A percentile compares a stretch with the other conserved stretches of the same genome.
Evolutionary conservation across 2,888 invertebrate genomes (phyloP).

Genomic region (Ditylenchus weischeri): DNA sequence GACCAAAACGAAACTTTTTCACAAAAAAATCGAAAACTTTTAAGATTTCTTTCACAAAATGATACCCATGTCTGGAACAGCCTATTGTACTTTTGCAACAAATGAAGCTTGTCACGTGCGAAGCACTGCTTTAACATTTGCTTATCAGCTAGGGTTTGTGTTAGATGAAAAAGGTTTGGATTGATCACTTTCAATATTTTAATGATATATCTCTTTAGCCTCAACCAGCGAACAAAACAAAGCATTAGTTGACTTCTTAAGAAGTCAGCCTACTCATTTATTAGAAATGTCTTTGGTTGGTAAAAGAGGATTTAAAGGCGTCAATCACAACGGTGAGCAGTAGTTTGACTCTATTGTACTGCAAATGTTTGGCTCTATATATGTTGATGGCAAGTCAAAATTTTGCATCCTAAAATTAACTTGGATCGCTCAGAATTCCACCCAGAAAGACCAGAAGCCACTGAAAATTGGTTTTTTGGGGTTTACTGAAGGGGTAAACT

Average conservation of each 20-base stretch:
- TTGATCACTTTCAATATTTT: neutral
- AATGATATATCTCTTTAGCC: slow-evolving; percentile 12
- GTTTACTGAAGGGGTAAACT: too few species aligned
- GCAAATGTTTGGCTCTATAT: too few species aligned
- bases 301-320: slow-evolving; percentile 10
- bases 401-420: too few species aligned
- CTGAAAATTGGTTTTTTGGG: too few species aligned
- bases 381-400: too few species aligned
- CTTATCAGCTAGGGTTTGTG: slow-evolving; percentile 25
- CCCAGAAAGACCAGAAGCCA: too few species aligned
- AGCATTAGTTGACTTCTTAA: slow-evolving; percentile 31
- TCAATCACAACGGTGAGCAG: slow-evolving; percentile 9
- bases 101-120: slow-evolving; percentile 30
- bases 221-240: slow-evolving; percentile 27
- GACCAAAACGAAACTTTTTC: too few species aligned
- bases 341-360: neutral
- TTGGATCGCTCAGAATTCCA: too few species aligned
- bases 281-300: slow-evolving; percentile 21
- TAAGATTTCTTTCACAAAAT: slow-evolving; percentile 35
- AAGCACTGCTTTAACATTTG: slow-evolving; percentile 25
- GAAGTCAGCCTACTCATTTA: slow-evolving; percentile 19
- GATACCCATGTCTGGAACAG: slow-evolving; percentile 33
- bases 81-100: slow-evolving; percentile 28
- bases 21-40: neutral
- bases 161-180: slow-evolving; percentile 12